These are phyloP conservation scores for Micropoecilia bifurca DNA, from an alignment of 2,797 vertebrate species.

Conservation along the genomic window DNA sequence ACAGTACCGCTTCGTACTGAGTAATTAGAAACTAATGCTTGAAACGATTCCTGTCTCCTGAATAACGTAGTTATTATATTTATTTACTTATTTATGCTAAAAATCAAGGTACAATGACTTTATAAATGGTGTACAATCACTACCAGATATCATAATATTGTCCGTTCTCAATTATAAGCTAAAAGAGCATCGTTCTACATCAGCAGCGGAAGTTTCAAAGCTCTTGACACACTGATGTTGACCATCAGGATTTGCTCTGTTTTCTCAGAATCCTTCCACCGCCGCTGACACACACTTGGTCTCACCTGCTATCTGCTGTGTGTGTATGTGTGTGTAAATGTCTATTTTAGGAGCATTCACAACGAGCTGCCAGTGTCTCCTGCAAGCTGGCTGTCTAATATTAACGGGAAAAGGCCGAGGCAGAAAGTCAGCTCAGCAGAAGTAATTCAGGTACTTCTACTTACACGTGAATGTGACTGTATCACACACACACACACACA, in stretches of 20 bases:
- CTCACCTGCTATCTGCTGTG: constrained; percentile 36
- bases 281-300: constrained; percentile 27
- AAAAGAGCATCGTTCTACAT: constrained; percentile 2
- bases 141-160: background rate
- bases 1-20: too few relatives aligned
- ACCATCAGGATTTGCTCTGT: constrained; percentile 20
- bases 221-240: constrained; percentile 40
- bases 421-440: background rate
- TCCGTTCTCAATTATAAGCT: background rate
- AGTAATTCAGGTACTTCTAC: background rate
- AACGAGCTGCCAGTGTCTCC: constrained; percentile 46
- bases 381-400: constrained; percentile 59
- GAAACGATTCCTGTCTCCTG: background rate
- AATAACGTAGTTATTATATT: background rate
- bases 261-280: constrained; percentile 19
- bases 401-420: constrained; percentile 43
- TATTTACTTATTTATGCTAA: background rate
- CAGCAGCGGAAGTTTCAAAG: constrained; percentile 31
- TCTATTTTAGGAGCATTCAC: constrained; percentile 71
- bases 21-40: background rate
- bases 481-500: constrained; percentile 2
- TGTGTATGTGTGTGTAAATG: constrained; percentile 24
- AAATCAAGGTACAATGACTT: background rate
- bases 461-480: background rate
- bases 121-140: background rate